phyloP scores from a whole-genome alignment of 2,888 invertebrate genomes.

The Stenodema calcarata region DNA sequence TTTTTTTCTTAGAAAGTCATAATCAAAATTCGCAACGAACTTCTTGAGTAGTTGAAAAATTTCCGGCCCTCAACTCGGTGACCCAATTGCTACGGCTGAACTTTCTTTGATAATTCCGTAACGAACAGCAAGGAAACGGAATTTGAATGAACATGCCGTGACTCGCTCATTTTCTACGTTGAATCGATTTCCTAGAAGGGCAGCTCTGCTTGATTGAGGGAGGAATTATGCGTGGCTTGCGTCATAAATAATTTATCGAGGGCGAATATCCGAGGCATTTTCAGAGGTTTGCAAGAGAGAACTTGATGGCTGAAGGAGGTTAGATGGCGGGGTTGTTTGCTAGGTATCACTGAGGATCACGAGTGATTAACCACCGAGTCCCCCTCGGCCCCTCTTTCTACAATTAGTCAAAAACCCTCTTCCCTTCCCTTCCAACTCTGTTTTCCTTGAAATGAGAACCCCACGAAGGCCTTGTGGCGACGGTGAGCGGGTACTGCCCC shows the following conservation, averaged over 20 bases:
- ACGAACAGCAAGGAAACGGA: not conserved
- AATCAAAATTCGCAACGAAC: too few species aligned
- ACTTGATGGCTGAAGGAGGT: not conserved
- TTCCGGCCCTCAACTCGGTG: too few species aligned
- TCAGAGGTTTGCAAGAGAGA: not conserved
- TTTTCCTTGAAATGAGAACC: too few species aligned
- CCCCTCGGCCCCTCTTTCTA: not conserved
- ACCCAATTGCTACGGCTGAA: too few species aligned
- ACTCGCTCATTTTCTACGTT: not conserved
- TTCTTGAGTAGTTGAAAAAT: too few species aligned
- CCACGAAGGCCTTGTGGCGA: too few species aligned
- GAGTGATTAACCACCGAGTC: not conserved
- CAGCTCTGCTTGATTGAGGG: not conserved
- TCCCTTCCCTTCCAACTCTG: not conserved
- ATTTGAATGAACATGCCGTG: not conserved
- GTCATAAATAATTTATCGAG: conserved; percentile 22
- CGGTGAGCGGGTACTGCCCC: too few species aligned
- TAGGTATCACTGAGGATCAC: not conserved
- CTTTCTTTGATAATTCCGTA: too few species aligned
- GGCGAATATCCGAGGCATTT: not conserved
- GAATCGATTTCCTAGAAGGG: not conserved
- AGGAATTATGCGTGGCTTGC: conserved; percentile 24
- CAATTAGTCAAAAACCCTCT: not conserved
- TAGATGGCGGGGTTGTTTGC: not conserved
- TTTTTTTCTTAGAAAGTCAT: too few species aligned